Base-by-base conservation (phyloP, 2,797 vertebrate genomes). In the Carapus acus region DNA sequence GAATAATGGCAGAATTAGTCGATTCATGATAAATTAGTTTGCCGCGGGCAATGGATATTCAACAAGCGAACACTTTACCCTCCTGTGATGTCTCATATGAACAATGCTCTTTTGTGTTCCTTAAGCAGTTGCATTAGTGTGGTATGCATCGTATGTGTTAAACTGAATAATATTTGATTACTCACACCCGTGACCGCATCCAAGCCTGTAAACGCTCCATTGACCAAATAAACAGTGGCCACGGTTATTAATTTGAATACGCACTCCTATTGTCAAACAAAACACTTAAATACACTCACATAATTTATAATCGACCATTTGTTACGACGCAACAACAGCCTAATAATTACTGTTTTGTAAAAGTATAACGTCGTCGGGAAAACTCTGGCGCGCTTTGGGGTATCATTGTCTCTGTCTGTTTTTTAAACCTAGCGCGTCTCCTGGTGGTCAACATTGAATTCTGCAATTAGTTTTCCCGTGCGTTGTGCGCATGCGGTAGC, bases 391-490 rank as follows among this genome's bases (percentile, higher is more conserved):
- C 14, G 15, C 23, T 39, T 13, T 21, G 36, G 23, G 29, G 2
- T 1, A 1, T 1, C 4, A 11, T 50, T 43, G 31, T 27, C 9
- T 27, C 9, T 27, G 24, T 4, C 29, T 54, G 58, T 37, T 27
- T 27, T n/a, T n/a, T n/a, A n/a, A 1, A 18, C 16, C 20, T 24
- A 0, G 6, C 41, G 62, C 47, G 13, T 59, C 81, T 61, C 20
- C 76, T 79, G 34, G 43, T 51, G 80, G 65, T 33, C 1, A 13
- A 14, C 1, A 3, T n/a, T n/a, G n/a, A n/a, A n/a, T n/a, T n/a
- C n/a, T n/a, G n/a, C n/a, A n/a, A n/a, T n/a, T n/a, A n/a, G n/a
- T n/a, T n/a, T n/a, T n/a, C n/a, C n/a, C n/a, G n/a, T n/a, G n/a
- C n/a, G 31, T 33, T 33, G 31, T 33, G 31, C 3, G 31, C 2